Evolutionary conservation across 2,888 invertebrate genomes (phyloP).

Genomic region (Drosophila dives): DNA sequence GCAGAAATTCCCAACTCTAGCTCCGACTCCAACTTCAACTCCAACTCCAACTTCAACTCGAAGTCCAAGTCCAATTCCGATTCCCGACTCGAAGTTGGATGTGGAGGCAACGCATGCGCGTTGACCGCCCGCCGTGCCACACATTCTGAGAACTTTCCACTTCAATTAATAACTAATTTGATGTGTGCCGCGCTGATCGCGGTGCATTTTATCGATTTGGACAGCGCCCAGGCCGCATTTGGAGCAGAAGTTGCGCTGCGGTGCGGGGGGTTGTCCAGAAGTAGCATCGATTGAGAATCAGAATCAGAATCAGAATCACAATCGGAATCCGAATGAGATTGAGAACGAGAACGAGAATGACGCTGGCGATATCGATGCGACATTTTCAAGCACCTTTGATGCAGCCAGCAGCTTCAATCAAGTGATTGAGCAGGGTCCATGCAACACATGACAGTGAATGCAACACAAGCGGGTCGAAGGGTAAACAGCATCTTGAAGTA

Average conservation of each 20-base stretch:
- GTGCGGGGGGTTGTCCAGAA: constrained; percentile 13
- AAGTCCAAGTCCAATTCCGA: constrained; percentile 7
- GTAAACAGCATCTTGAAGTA: background rate
- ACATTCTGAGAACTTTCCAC: constrained; percentile 81
- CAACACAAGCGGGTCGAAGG: constrained; percentile 31
- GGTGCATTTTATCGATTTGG: constrained; percentile 76
- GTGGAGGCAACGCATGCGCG: constrained; percentile 68
- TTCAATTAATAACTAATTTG: constrained; percentile 80
- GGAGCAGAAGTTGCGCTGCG: constrained; percentile 47
- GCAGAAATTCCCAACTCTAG: background rate
- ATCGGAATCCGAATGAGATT: background rate
- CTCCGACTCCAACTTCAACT: background rate
- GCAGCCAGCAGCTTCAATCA: constrained; percentile 50
- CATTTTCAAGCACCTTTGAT: constrained; percentile 67
- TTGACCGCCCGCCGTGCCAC: constrained; percentile 78
- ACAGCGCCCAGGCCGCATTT: constrained; percentile 67
- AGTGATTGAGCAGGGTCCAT: constrained; percentile 74
- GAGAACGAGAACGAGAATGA: constrained; percentile 9
- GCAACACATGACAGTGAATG: constrained; percentile 63
- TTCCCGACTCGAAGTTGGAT: constrained; percentile 1
- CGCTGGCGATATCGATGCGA: constrained; percentile 61
- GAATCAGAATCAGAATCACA: background rate
- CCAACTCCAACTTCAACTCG: background rate
- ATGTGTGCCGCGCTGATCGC: constrained; percentile 79
- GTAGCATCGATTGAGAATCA: constrained; percentile 9